Conservation (phyloP, 64 coral and sea anemone genomes). For the Hydrozoanthus tunicans region DNA sequence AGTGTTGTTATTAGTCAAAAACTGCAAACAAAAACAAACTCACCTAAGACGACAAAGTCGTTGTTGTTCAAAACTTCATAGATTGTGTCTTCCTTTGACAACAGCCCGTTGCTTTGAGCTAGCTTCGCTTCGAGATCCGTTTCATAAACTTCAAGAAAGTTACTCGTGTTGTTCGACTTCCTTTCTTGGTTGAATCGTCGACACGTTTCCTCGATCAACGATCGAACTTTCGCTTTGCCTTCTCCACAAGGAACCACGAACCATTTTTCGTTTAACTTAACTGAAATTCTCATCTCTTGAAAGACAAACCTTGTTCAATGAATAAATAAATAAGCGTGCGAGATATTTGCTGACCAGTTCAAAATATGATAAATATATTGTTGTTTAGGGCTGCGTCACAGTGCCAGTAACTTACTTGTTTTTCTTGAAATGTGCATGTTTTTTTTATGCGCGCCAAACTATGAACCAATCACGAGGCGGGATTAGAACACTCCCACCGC, state of each 20-base stretch:
- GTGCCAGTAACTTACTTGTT: background rate
- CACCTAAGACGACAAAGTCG: conserved; percentile 75
- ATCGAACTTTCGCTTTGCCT: conserved; percentile 41
- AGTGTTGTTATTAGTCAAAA: too few relatives aligned
- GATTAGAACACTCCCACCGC: conserved; percentile 22
- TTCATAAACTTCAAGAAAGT: background rate
- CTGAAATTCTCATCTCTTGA: conserved; percentile 71
- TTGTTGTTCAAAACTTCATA: conserved; percentile 80
- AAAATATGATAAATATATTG: background rate
- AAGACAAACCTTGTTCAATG: background rate
- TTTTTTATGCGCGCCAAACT: conserved; percentile 8
- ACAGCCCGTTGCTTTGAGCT: conserved; percentile 18
- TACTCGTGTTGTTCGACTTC: background rate
- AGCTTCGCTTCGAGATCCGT: conserved; percentile 56
- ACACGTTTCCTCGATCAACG: conserved; percentile 74
- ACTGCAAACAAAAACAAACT: background rate
- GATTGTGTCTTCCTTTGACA: conserved; percentile 59
- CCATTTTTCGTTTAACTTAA: conserved; percentile 73
- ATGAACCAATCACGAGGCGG: conserved; percentile 38
- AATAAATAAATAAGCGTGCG: background rate
- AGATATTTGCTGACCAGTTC: background rate
- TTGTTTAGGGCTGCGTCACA: background rate
- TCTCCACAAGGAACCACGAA: conserved; percentile 77
- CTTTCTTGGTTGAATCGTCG: conserved; percentile 34
- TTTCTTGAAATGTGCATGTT: too few relatives aligned